phyloP scores from a whole-genome alignment of 2,888 invertebrate genomes.

The Pseudanteris insignis region DNA sequence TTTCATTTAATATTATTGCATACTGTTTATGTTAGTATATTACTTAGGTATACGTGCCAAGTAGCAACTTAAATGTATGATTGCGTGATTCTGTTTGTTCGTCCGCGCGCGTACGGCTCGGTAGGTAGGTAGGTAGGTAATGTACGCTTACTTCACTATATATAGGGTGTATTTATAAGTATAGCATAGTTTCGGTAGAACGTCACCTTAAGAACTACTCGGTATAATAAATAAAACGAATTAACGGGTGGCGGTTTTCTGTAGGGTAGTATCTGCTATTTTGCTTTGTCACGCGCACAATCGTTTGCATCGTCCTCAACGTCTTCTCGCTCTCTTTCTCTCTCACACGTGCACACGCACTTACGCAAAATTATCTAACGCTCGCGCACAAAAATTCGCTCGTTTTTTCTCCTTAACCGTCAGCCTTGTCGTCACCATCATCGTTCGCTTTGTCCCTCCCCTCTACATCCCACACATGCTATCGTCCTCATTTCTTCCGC shows the following conservation, averaged over 20 bases:
- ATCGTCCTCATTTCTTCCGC: conserved; percentile 4
- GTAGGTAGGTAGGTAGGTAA: conserved; percentile 56
- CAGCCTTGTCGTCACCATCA: background rate
- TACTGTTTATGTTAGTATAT: conserved; percentile 67
- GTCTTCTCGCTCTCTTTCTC: conserved; percentile 4
- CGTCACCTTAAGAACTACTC: conserved; percentile 65
- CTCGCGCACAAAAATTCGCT: conserved; percentile 21
- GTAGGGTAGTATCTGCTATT: conserved; percentile 48
- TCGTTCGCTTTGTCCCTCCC: background rate
- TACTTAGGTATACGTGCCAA: conserved; percentile 67
- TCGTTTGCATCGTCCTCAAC: conserved; percentile 32
- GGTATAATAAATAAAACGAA: conserved; percentile 63
- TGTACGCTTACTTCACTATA: conserved; percentile 64
- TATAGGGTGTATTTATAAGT: conserved; percentile 66
- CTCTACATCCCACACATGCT: background rate
- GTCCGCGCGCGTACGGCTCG: conserved; percentile 55
- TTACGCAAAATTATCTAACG: conserved; percentile 32
- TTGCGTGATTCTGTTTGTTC: conserved; percentile 66
- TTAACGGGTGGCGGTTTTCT: conserved; percentile 55
- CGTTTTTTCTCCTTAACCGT: too few species aligned
- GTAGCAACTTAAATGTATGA: conserved; percentile 67
- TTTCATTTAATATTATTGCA: conserved; percentile 67
- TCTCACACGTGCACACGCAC: conserved; percentile 33
- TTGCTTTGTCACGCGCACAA: conserved; percentile 40
- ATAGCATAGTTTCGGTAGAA: conserved; percentile 65